Base-by-base conservation (phyloP, 2,888 invertebrate species). In the Oscheius onirici region DNA sequence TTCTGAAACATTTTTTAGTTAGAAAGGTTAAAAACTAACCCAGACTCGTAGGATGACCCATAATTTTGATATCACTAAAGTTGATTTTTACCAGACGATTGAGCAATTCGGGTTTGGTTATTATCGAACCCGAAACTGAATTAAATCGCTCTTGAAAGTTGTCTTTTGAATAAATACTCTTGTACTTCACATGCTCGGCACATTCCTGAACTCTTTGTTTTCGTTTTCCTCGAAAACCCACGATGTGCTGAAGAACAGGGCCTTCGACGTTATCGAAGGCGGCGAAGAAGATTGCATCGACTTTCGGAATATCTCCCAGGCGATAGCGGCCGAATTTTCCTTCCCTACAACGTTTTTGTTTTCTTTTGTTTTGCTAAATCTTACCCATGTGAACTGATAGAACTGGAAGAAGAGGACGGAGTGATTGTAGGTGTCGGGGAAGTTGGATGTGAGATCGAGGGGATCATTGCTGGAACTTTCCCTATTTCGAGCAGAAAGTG, bases 21-120 rank as follows among this genome's bases (percentile, higher is more conserved):
- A 15, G 11, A 24, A 26, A 40, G 22, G 41, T n/a, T n/a, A 2
- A 20, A 58, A 41, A 57, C 71, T 11, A 20, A 81, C 84, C 74
- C 28, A 87, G 67, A 28, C 79, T 80, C 8, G 86, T 78, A 2
- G 87, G 86, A 75, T 83, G 81, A n/a, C 87, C 87, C 63, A 88
- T 83, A 24, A 87, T 77, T 73, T 86, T 87, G 73, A 74, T 81
- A 54, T 82, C 76, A 34, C 77, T 68, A 49, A 84, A 75, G 52
- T 78, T 80, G 40, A 85, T 67, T 24, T 82, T 83, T 68, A 87
- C 78, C 22, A 84, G 75, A 40, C 72, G 69, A 54, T 78, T 74
- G 44, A 77, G 73, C 46, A 83, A 40, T 17, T 79, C 80, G 10
- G 69, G 58, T 51, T 82, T 82, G 15, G 82, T 79, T 43, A 83